Evolutionary conservation across 1,140 invertebrate species (phyloP), one percentile per base, ranked within the genome.

Genomic region (Lasaia peninsularis): DNA sequence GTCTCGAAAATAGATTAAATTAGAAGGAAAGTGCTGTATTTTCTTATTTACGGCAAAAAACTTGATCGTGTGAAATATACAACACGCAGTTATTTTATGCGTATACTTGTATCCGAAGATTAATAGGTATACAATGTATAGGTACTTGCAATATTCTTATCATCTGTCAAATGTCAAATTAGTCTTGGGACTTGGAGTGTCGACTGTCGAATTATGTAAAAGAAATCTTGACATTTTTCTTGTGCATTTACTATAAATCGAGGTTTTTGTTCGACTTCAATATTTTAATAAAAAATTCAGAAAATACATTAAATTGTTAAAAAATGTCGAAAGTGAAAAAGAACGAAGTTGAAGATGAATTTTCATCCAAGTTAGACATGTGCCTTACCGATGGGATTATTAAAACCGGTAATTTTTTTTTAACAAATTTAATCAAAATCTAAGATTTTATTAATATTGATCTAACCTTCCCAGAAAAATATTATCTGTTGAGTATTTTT

Each of bases 321-420:
- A 65, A 67, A 69, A 86, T 84, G 79, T 56, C 69, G 2, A 78
- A 72, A 74, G 72, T 62, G 48, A 80, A 76, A 53, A 66, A 73
- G 49, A 57, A 61, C 16, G 65, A 72, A 31, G 57, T 69, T 0
- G 91, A 92, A 76, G 92, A 93, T 63, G 88, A 90, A 66, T 82
- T 90, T 44, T 91, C 91, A 14, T 76, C 86, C 16, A 91, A 91
- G 71, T 84, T 92, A 70, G 92, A 93, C 71, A 88, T 91, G 72
- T 93, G 92, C 78, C 67, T 93, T 49, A 92, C 92, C 31, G 92
- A 93, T 77, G 89, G 88, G 28, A 71, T 92, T 58, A 78, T 93
- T 40, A 93, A 93, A 90, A 91, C 92, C 67, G 89, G 92, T 93
- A 83, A 31, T 40, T 31, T 52, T 35, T 51, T 48, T 37, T 6